These are phyloP conservation scores for Eilema sororculum DNA, from an alignment of 2,888 invertebrate species.

Conservation along the genomic window DNA sequence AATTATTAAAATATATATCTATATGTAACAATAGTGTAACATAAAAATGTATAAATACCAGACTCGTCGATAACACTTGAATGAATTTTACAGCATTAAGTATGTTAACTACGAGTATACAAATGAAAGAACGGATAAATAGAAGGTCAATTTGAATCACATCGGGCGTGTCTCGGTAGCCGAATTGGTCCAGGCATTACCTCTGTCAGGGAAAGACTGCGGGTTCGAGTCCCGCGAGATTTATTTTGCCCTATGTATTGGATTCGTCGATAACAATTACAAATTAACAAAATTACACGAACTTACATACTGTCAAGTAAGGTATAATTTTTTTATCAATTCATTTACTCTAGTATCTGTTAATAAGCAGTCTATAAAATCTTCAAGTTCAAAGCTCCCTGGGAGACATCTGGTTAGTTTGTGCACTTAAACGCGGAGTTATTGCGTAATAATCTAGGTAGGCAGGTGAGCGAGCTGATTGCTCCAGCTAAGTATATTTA, in stretches of 20 bases:
- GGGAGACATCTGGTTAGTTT: conserved; percentile 73
- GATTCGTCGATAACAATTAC: not conserved
- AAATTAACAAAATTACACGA: not conserved
- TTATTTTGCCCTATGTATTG: too few relatives aligned
- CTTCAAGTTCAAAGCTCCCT: conserved; percentile 70
- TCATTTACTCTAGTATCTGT: conserved; percentile 39
- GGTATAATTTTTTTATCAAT: conserved; percentile 24
- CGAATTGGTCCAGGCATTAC: too few relatives aligned
- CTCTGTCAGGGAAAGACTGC: too few relatives aligned
- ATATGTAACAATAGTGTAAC: not conserved
- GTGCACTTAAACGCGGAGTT: conserved; percentile 73
- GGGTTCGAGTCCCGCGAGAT: too few relatives aligned
- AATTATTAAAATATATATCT: not conserved
- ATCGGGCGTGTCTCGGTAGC: too few relatives aligned
- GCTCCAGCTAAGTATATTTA: conserved; percentile 75
- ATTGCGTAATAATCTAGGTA: conserved; percentile 81
- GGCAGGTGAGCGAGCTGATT: conserved; percentile 83
- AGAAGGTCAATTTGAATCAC: too few relatives aligned
- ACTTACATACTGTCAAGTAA: conserved; percentile 11
- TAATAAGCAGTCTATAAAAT: conserved; percentile 64
- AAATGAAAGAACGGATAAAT: too few relatives aligned
- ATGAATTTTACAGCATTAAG: too few relatives aligned
- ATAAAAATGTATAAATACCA: too few relatives aligned
- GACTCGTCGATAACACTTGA: too few relatives aligned
- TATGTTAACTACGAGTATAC: too few relatives aligned